Evolutionary conservation across 2,888 invertebrate species (phyloP), one percentile per base, ranked within the genome.

Genomic region (Cybosia mesomella): DNA sequence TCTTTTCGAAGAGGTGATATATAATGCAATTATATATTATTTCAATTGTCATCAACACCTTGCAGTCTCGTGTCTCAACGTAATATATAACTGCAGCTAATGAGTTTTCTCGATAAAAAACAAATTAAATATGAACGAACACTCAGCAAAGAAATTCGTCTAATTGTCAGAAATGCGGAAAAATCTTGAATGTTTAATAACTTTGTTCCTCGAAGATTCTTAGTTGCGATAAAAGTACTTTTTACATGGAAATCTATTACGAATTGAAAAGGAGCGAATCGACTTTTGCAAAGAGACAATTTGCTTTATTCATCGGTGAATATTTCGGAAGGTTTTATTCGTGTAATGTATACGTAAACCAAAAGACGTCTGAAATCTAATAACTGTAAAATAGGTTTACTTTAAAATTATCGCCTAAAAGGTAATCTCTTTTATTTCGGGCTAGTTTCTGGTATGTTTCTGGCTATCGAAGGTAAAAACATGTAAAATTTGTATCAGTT

Each of bases 281-380:
- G 71, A 75, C 82, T 81, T 82, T 83, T 67, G 74, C 67, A 78
- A 83, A 81, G 81, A 82, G 84, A 82, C 80, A 83, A 84, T 84
- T 88, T 82, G 64, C 72, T 72, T 72, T 79, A 77, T 74, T 72
- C 77, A 75, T 74, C 43, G 61, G 58, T 24, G 71, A 79, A 81
- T 81, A 81, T 73, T 83, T 83, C 71, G 67, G 75, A 75, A 73
- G 74, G 73, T 70, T 77, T 76, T 80, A 67, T 72, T 69, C n/a
- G n/a, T n/a, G n/a, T n/a, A n/a, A n/a, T 71, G 73, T 71, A 77
- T 76, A 81, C 83, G 85, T 87, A 82, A 85, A 83, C 82, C 71
- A 75, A 74, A 43, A 43, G 68, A 75, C 74, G 74, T 74, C 64
- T 68, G 68, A 75, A 75, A 76, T 73, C 66, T 71, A 70, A 77